Base-by-base conservation (phyloP, 2,113 vertebrate species). In the Diadophis punctatus region DNA sequence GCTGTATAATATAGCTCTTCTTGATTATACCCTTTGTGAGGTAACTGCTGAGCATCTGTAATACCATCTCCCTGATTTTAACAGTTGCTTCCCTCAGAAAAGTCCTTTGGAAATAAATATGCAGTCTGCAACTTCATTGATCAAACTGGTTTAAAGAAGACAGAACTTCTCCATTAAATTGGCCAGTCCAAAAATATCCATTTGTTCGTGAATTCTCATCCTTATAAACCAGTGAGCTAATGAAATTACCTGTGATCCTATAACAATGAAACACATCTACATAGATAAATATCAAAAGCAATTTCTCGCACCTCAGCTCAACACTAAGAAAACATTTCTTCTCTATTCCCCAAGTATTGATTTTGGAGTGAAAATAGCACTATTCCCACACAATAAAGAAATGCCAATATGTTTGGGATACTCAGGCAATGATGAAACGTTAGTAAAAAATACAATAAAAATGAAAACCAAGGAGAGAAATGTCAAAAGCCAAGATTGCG, bases 101-200 rank as follows among this genome's bases (percentile, higher is more conserved):
- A 96, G 84, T 48, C 84, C 95, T 93, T 93, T 23, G 58, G 94
- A 80, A 91, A 95, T 94, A 93, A 95, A 96, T 95, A 96, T 90
- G 11, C 90, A 92, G 46, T 96, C 93, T 4, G 49, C 86, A 94
- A 94, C 95, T 94, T 96, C 91, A 90, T 91, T 97, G 91, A 94
- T 91, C 93, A 95, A 92, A 52, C 92, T 94, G 68, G 94, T 89
- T 11, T 51, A 91, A 88, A 95, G 88, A 53, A 90, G 74, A 93
- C 34, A 92, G 22, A 91, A 86, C 30, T 84, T 93, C 27, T 86
- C 90, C 87, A 94, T 34, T 91, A 92, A 93, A 93, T 97, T 94
- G 85, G 86, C 90, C 90, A 96, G 91, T 34, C 95, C 95, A 93
- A 97, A 96, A 93, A 96, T 88, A 87, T 92, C 92, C 90, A 94